A percentile compares a stretch with the other conserved stretches of the same genome.
Conservation (phyloP, 2,797 vertebrate genomes). For the Sardinella longiceps region DNA sequence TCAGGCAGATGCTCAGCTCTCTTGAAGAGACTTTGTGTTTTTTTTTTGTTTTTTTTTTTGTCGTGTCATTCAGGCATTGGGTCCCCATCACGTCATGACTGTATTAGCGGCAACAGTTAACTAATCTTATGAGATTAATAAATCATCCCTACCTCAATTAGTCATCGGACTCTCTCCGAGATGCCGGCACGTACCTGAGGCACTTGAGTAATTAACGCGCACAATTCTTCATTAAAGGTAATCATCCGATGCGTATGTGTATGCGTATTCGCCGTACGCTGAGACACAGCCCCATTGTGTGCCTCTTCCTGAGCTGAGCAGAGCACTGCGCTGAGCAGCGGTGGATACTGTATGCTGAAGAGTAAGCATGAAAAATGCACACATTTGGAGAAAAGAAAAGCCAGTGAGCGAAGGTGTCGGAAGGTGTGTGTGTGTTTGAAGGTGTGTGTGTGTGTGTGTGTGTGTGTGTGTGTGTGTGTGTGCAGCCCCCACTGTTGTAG, state of each 20-base stretch:
- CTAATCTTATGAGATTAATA: constrained; percentile 57
- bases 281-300: constrained; percentile 11
- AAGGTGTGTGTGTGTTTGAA: too few species aligned
- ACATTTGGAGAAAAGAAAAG: constrained; percentile 23
- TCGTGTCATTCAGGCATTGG: neutral
- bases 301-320: neutral
- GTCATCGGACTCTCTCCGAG: constrained; percentile 47
- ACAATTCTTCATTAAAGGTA: constrained; percentile 46
- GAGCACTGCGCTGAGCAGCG: neutral
- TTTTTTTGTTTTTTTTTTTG: neutral
- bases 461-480: too few species aligned
- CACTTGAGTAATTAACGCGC: constrained; percentile 52
- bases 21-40: neutral
- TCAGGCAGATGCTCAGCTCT: neutral
- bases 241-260: constrained; percentile 3
- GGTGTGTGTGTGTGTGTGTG: too few species aligned
- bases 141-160: constrained; percentile 55
- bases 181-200: constrained; percentile 38
- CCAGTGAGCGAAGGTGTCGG: neutral
- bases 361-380: constrained; percentile 42
- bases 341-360: neutral
- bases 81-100: neutral
- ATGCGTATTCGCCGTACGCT: too few species aligned
- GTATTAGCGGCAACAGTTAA: constrained; percentile 27
- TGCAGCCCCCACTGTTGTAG: constrained; percentile 30